Conservation (phyloP, 2,113 vertebrate genomes). For the Pelvicachromis taeniatus region DNA sequence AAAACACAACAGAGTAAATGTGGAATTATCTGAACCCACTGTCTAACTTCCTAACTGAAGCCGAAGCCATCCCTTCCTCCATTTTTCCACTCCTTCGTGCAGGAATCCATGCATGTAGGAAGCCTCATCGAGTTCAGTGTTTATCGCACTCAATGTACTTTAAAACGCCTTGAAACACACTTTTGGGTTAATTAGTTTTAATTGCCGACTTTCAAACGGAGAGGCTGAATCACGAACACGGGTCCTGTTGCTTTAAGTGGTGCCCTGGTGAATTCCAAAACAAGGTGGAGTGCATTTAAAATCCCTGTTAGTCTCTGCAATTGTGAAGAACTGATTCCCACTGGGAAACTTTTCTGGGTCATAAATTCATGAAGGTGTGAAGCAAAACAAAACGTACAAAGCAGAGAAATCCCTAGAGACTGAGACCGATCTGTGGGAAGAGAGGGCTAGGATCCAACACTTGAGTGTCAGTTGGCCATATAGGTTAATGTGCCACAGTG, state of each 20-base stretch:
- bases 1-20: neutral
- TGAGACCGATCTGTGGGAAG: neutral
- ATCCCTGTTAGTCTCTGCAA: neutral
- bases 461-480: constrained; percentile 34
- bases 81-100: neutral
- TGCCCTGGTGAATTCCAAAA: neutral
- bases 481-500: constrained; percentile 57
- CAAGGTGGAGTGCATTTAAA: neutral
- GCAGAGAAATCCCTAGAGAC: constrained; percentile 15
- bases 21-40: neutral
- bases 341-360: constrained; percentile 32
- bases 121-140: constrained; percentile 25
- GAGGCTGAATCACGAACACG: neutral
- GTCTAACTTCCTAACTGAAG: neutral
- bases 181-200: constrained; percentile 45
- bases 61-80: neutral
- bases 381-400: constrained; percentile 27
- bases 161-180: constrained; percentile 42
- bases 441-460: constrained; percentile 9
- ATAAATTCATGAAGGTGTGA: constrained; percentile 31
- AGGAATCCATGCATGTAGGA: neutral
- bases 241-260: neutral
- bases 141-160: constrained; percentile 36
- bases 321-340: neutral
- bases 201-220: constrained; percentile 23